These are phyloP conservation scores for Ascaphus truei DNA, from an alignment of 2,113 vertebrate genomes.

Conservation along the genomic window DNA sequence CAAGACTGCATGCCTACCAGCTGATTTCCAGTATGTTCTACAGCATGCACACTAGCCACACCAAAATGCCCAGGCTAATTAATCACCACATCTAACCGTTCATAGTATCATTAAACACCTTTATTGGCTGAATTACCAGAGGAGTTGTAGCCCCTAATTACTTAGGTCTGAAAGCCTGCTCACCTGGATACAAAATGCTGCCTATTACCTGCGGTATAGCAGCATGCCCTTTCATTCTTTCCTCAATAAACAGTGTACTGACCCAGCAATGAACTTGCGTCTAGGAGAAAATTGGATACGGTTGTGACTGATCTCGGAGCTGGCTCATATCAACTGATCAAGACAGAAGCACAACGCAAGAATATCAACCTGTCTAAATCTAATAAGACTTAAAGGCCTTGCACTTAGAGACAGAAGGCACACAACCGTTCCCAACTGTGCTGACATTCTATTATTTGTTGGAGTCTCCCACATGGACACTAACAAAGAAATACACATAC, in stretches of 20 bases:
- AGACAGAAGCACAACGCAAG: constrained; percentile 56
- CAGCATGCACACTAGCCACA: constrained; percentile 66
- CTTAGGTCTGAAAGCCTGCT: constrained; percentile 69
- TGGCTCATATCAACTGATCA: constrained; percentile 60
- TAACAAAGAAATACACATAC: not conserved
- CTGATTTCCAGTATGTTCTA: constrained; percentile 77
- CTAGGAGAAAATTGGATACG: constrained; percentile 69
- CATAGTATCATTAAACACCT: constrained; percentile 79
- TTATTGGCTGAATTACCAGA: constrained; percentile 78
- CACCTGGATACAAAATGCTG: constrained; percentile 73
- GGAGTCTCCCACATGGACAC: not conserved
- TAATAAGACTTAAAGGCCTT: constrained; percentile 51
- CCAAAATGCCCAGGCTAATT: constrained; percentile 77
- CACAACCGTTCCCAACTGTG: constrained; percentile 17
- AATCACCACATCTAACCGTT: constrained; percentile 82
- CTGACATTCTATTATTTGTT: constrained; percentile 21
- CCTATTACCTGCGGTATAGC: constrained; percentile 65
- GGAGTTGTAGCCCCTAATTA: constrained; percentile 72
- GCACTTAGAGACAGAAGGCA: constrained; percentile 25
- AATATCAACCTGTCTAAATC: constrained; percentile 57
- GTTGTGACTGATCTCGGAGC: constrained; percentile 61
- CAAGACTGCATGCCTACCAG: constrained; percentile 83
- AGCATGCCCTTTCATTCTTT: constrained; percentile 58
- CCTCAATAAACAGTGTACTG: constrained; percentile 63
- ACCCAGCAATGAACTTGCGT: constrained; percentile 69